Percentiles rank a stretch among this genome's conserved stretches.
Conservation (phyloP, 2,797 vertebrate genomes). For the Tamandua tetradactyla region DNA sequence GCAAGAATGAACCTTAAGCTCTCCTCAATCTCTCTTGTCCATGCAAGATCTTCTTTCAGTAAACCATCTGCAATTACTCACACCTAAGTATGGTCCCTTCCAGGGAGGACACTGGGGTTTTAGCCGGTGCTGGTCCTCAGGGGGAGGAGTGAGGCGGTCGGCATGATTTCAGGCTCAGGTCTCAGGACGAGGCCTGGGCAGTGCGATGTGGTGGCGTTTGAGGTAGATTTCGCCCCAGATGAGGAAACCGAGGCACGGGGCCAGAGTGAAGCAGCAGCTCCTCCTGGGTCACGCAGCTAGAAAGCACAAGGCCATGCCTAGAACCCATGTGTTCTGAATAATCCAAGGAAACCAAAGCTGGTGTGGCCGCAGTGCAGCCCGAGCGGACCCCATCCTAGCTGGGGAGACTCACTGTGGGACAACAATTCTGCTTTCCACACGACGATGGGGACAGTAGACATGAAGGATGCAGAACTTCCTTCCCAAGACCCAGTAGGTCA, state of each 20-base stretch:
- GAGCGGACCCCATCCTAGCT: neutral
- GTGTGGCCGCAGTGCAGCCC: neutral
- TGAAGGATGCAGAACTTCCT: neutral
- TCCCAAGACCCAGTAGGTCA: neutral
- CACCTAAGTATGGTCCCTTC: neutral
- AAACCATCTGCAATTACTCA: neutral
- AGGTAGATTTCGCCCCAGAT: neutral
- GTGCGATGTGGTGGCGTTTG: neutral
- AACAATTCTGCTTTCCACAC: rapidly evolving
- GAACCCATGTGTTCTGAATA: neutral
- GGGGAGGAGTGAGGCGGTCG: neutral
- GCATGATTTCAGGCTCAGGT: neutral
- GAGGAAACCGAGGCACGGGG: neutral
- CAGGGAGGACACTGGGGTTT: neutral
- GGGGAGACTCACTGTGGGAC: neutral
- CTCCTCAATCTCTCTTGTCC: neutral
- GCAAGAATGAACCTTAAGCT: neutral
- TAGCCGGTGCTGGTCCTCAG: neutral
- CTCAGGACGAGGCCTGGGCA: neutral
- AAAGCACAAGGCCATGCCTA: neutral
- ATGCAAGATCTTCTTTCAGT: neutral
- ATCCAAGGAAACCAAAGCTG: neutral
- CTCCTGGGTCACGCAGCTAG: neutral
- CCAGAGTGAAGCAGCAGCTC: neutral
- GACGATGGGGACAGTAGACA: neutral